Evolutionary conservation across 2,888 invertebrate genomes (phyloP), one percentile per base, ranked within the genome.

Genomic region (Hipparchia sbordonii): DNA sequence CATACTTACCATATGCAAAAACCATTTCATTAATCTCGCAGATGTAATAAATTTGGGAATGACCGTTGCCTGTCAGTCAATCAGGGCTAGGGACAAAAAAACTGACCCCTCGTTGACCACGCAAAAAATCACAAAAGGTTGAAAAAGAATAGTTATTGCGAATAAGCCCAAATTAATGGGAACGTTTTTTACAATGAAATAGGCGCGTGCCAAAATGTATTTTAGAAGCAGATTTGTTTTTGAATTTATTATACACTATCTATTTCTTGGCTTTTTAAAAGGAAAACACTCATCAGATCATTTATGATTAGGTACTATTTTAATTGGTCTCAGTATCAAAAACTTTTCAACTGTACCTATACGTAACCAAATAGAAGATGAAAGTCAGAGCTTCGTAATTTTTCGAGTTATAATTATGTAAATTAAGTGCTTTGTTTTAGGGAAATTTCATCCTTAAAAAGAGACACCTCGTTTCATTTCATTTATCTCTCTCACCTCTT

Each of bases 41-140:
- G 76, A 74, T 73, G 77, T 66, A 77, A 70, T 61, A 69, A 89
- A 89, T 88, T 88, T 83, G 84, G 85, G 82, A 91, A 85, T 90
- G 89, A 90, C 92, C 91, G 91, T 91, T 90, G 88, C 80, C 87
- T 90, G 93, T 92, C 92, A 92, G 90, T 92, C 92, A 93, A 89
- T 90, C 86, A 85, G 77, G 78, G 83, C 82, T 78, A 85, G 82
- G 80, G 82, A 81, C 81, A 89, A 90, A 90, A 23, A 90, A 91
- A 88, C 88, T 93, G 93, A 92, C 93, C 93, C 92, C 90, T 91
- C 90, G 87, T 88, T 92, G 93, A 92, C 93, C 93, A 89, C 82
- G 82, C 78, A 86, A 84, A 89, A 89, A 89, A 84, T 79, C 77
- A 86, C 87, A 88, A 89, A 82, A 75, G 57, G 39, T 54, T 67